These are phyloP conservation scores for Pogonognathellus flavescens DNA, from an alignment of 1,140 invertebrate genomes.

Conservation along the genomic window DNA sequence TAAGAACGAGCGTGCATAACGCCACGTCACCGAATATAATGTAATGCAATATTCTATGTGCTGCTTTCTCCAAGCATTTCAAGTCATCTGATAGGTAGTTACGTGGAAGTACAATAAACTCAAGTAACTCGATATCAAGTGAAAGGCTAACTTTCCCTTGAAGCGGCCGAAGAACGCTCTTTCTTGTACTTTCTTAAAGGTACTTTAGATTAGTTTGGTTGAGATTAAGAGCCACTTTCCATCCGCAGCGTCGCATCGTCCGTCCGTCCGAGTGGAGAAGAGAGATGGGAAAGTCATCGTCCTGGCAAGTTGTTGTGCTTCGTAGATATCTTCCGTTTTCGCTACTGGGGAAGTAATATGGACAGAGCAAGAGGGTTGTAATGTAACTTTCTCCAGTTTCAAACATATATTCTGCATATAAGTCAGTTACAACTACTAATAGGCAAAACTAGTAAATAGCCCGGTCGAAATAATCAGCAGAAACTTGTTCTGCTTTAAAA, in stretches of 20 bases:
- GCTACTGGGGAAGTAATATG: too few relatives aligned
- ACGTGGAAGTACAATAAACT: not conserved
- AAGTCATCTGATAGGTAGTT: constrained; percentile 5
- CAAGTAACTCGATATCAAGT: not conserved
- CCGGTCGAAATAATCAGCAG: too few relatives aligned
- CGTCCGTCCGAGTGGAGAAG: not conserved
- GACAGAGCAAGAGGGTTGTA: constrained; percentile 7
- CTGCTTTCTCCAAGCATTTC: not conserved
- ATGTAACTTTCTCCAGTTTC: too few relatives aligned
- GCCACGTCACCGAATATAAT: not conserved
- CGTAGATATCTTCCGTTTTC: too few relatives aligned
- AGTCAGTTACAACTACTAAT: constrained; percentile 54
- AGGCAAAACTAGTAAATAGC: not conserved
- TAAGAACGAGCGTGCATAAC: not conserved
- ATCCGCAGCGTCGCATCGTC: not conserved
- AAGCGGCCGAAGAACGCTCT: constrained; percentile 3
- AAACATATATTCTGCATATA: not conserved
- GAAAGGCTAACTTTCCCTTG: constrained; percentile 28
- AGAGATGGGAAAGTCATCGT: constrained; percentile 5
- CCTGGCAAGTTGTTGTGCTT: constrained; percentile 32
- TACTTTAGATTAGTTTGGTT: constrained; percentile 32
- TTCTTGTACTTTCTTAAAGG: constrained; percentile 1
- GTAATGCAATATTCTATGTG: not conserved
- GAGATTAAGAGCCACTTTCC: not conserved
- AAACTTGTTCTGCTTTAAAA: too few relatives aligned